Percentiles rank a stretch among this genome's conserved stretches.
These are phyloP conservation scores for Melospiza georgiana DNA, from an alignment of 2,113 vertebrate genomes.

Conservation along the genomic window DNA sequence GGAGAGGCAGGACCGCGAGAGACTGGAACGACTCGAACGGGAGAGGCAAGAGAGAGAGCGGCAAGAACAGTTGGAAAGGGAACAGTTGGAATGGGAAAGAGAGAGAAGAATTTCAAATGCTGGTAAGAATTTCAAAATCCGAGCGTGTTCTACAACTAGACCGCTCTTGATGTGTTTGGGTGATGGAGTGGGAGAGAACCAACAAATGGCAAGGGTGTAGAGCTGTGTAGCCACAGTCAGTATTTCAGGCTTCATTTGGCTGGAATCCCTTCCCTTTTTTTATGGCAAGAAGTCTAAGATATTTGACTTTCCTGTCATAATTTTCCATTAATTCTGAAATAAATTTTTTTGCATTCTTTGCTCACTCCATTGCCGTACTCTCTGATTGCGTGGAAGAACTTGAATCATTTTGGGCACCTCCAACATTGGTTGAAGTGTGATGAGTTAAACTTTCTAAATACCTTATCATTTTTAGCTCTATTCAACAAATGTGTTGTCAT, in stretches of 20 bases:
- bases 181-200: background rate
- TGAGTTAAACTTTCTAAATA: background rate
- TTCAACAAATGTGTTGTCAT: background rate
- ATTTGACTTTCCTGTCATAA: background rate
- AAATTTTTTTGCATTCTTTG: background rate
- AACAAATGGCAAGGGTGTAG: conserved; percentile 5
- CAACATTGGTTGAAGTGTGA: background rate
- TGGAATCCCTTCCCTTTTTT: background rate
- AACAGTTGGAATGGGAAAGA: conserved; percentile 86
- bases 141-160: background rate
- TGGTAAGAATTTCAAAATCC: conserved; percentile 78
- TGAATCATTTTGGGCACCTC: background rate
- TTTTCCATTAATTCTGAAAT: background rate
- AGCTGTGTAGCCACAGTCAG: background rate
- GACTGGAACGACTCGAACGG: conserved; percentile 69
- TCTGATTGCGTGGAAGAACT: background rate
- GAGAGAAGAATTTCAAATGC: conserved; percentile 87
- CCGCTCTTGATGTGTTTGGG: background rate
- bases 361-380: background rate
- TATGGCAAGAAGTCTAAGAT: background rate
- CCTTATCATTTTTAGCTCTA: background rate
- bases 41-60: conserved; percentile 77
- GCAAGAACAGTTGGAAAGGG: conserved; percentile 79
- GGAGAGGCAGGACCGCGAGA: conserved; percentile 74
- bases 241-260: background rate